Percentiles rank a stretch among this genome's conserved stretches.
phyloP scores from a whole-genome alignment of 2,113 vertebrate genomes.

The Tupaia tana region DNA sequence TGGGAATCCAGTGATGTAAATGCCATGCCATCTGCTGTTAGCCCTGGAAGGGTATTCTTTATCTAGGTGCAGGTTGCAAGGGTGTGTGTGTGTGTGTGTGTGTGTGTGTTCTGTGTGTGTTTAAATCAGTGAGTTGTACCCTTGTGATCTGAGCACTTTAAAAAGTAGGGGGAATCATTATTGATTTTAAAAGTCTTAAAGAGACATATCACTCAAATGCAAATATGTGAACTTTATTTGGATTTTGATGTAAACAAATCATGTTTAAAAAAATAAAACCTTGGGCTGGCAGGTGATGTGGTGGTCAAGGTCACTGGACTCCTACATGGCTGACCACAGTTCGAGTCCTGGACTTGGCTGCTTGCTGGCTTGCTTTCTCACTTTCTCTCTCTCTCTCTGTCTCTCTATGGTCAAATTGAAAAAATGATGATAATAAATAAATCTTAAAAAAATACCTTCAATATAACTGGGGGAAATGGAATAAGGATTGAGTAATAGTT shows the following conservation, averaged over 20 bases:
- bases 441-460: background rate
- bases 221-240: background rate
- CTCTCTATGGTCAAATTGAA: too few species aligned
- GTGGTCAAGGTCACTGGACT: too few species aligned
- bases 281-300: too few species aligned
- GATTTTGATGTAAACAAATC: constrained; percentile 37
- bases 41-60: background rate
- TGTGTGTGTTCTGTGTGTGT: background rate
- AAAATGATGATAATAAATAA: background rate
- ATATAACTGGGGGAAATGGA: background rate
- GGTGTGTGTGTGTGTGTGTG: background rate
- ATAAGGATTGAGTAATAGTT: background rate
- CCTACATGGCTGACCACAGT: too few species aligned
- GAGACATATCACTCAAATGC: background rate
- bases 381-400: too few species aligned
- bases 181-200: background rate
- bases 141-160: background rate
- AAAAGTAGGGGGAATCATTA: background rate
- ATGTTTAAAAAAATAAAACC: background rate
- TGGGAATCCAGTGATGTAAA: too few species aligned
- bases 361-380: too few species aligned
- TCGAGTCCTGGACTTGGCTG: too few species aligned
- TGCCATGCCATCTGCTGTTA: too few species aligned
- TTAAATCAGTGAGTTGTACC: background rate
- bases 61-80: background rate